Conservation (phyloP, 2,888 invertebrate genomes). For the Troglohyphantes excavatus region DNA sequence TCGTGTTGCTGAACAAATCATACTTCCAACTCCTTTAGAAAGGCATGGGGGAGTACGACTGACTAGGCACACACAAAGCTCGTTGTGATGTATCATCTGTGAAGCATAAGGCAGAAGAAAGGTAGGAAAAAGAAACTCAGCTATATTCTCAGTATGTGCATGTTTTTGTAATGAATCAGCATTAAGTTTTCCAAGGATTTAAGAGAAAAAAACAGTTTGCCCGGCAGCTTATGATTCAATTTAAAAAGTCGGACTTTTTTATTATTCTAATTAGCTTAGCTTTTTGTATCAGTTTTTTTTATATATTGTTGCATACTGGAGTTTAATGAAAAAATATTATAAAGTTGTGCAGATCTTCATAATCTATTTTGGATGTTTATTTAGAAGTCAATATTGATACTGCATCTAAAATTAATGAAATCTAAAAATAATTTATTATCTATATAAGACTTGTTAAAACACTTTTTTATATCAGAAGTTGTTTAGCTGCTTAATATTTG, state of each 20-base stretch:
- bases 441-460: too few species aligned
- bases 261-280: conserved; percentile 4
- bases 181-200: neutral
- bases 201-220: neutral
- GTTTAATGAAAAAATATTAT: too few species aligned
- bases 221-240: neutral
- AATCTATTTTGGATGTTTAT: too few species aligned
- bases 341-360: too few species aligned
- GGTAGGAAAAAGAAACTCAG: conserved; percentile 48
- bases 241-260: neutral
- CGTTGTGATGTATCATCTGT: conserved; percentile 44
- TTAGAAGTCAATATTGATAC: too few species aligned
- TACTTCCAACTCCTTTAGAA: neutral
- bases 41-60: neutral
- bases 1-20: conserved; percentile 9
- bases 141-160: conserved; percentile 12
- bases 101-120: conserved; percentile 22
- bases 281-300: neutral
- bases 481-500: too few species aligned
- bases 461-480: too few species aligned
- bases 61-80: neutral
- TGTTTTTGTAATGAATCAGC: conserved; percentile 38
- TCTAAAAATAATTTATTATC: too few species aligned
- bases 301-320: too few species aligned
- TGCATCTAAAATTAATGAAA: too few species aligned